phyloP scores from a whole-genome alignment of 2,797 vertebrate genomes.

The Sebastes itinus region DNA sequence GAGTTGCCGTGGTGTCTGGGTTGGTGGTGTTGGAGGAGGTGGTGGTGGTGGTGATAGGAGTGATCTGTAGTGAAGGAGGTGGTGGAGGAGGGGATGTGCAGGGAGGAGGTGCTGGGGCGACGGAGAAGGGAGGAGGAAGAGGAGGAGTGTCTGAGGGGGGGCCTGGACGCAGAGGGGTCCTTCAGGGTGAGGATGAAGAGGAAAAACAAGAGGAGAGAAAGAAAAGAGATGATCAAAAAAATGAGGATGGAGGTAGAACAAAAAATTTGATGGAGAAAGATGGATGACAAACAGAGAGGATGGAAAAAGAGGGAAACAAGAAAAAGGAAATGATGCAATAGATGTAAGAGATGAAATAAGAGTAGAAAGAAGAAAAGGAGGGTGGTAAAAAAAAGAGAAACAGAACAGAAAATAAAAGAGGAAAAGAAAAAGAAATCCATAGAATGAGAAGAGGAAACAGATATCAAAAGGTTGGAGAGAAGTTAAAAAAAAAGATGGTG shows the following conservation, averaged over 20 bases:
- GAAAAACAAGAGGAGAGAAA: constrained; percentile 37
- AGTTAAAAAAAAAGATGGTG: background rate
- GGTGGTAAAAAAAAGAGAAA: background rate
- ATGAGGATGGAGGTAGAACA: constrained; percentile 10
- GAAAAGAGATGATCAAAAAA: background rate
- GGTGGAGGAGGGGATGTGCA: constrained; percentile 81
- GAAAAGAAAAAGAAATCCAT: background rate
- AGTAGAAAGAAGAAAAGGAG: background rate
- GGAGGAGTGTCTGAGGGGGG: constrained; percentile 51
- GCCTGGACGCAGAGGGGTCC: constrained; percentile 60
- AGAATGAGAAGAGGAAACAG: background rate
- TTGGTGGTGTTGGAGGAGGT: constrained; percentile 57
- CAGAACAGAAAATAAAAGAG: background rate
- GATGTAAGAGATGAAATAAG: background rate
- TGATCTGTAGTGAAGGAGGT: constrained; percentile 67
- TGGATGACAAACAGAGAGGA: background rate
- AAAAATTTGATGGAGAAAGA: background rate
- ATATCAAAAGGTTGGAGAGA: background rate
- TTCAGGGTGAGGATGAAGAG: constrained; percentile 61
- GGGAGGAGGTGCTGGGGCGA: constrained; percentile 82
- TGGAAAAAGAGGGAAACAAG: background rate
- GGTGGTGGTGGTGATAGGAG: constrained; percentile 75
- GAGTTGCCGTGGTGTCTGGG: constrained; percentile 40
- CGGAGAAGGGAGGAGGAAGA: constrained; percentile 30
- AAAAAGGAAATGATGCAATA: background rate